Percentiles rank a stretch among this genome's conserved stretches.
Evolutionary conservation across 2,113 vertebrate species (phyloP).

Genomic region (Circaetus gallicus): DNA sequence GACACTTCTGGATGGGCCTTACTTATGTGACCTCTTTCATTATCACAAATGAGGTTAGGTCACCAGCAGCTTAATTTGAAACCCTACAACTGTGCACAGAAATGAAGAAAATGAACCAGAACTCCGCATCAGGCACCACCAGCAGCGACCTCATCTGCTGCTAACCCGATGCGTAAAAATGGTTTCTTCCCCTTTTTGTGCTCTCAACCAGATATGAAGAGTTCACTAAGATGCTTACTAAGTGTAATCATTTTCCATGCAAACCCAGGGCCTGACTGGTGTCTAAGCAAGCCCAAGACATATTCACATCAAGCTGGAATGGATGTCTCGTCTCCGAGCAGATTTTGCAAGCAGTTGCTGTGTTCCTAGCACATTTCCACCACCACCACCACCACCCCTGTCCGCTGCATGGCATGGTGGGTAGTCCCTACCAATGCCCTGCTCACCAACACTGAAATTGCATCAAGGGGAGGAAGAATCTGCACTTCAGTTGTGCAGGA

Average conservation of each 20-base stretch:
- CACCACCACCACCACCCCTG: too few species aligned
- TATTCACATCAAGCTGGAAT: not conserved
- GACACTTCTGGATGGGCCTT: not conserved
- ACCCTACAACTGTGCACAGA: not conserved
- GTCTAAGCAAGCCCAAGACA: not conserved
- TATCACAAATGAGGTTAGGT: not conserved
- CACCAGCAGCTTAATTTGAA: not conserved
- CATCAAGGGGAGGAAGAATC: not conserved
- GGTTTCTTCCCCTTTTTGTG: not conserved
- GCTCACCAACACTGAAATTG: not conserved
- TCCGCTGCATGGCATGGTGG: accelerated
- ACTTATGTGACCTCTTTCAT: not conserved
- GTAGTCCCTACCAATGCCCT: not conserved
- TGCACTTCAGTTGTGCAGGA: not conserved
- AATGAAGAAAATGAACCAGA: not conserved
- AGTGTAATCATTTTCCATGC: not conserved
- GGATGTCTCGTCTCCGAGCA: not conserved
- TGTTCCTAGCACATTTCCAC: not conserved
- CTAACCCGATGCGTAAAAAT: not conserved
- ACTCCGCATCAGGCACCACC: not conserved
- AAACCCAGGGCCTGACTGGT: not conserved
- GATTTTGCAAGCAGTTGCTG: not conserved
- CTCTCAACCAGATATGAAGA: not conserved
- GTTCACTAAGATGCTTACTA: not conserved
- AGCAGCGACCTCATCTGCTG: not conserved